phyloP scores from a whole-genome alignment of 2,888 invertebrate genomes.

The Micropterix aruncella region DNA sequence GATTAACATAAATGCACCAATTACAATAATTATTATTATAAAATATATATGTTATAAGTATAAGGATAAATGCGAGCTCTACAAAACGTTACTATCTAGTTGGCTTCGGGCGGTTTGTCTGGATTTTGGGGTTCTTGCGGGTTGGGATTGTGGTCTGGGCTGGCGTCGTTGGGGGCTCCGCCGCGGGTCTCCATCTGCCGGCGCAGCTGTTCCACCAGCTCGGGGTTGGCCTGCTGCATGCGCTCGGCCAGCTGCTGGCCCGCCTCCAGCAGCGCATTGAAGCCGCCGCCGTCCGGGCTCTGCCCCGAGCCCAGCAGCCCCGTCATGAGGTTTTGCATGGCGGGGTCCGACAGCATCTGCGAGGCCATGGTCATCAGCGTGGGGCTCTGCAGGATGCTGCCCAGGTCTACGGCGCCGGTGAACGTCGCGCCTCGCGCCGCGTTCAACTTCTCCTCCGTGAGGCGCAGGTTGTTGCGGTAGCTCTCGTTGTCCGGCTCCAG shows the following conservation, averaged over 20 bases:
- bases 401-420: conserved; percentile 35
- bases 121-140: too few species aligned
- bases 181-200: conserved; percentile 29
- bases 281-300: conserved; percentile 17
- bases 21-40: too few species aligned
- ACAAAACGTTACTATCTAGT: too few species aligned
- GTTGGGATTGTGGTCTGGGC: neutral
- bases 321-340: conserved; percentile 62
- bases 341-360: conserved; percentile 73
- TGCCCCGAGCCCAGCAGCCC: conserved; percentile 32
- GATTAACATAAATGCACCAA: too few species aligned
- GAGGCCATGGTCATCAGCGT: conserved; percentile 73
- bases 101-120: too few species aligned
- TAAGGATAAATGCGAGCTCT: too few species aligned
- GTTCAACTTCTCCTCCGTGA: conserved; percentile 55
- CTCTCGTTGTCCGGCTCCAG: conserved; percentile 88
- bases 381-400: conserved; percentile 64
- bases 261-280: conserved; percentile 36
- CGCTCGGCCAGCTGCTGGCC: conserved; percentile 73
- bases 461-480: conserved; percentile 72
- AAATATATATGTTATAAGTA: too few species aligned
- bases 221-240: conserved; percentile 71
- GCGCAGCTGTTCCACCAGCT: conserved; percentile 64
- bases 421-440: conserved; percentile 14
- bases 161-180: conserved; percentile 8